Evolutionary conservation across 35 echinoderm and acorn worm genomes (phyloP).

Genomic region (Anneissia japonica): DNA sequence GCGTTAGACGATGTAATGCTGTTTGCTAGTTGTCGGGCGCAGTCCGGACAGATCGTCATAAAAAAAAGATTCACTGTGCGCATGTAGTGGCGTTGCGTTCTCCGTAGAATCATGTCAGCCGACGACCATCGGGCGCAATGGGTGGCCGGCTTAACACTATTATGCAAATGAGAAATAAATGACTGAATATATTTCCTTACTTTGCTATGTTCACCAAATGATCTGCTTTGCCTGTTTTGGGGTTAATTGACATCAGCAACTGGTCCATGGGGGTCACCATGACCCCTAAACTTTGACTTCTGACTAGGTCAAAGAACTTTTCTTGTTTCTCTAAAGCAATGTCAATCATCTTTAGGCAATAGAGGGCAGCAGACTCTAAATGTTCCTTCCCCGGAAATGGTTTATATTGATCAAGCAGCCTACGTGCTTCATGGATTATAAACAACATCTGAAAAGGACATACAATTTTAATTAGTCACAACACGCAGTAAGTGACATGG

Average conservation of each 20-base stretch:
- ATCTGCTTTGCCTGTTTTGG: conserved; percentile 66
- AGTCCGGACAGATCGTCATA: too few species aligned
- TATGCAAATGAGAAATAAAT: neutral
- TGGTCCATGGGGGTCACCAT: conserved; percentile 81
- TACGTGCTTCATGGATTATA: conserved; percentile 60
- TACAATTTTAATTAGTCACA: neutral
- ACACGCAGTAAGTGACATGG: neutral
- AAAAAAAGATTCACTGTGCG: too few species aligned
- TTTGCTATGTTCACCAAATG: conserved; percentile 83
- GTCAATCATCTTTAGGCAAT: conserved; percentile 73
- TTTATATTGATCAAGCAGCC: conserved; percentile 47
- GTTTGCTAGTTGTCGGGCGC: too few species aligned
- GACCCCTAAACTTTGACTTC: conserved; percentile 58
- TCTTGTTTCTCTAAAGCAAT: conserved; percentile 75
- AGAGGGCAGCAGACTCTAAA: conserved; percentile 57
- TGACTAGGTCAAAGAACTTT: conserved; percentile 68
- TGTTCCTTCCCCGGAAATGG: conserved; percentile 64
- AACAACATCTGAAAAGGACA: conserved; percentile 46
- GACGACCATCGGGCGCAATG: neutral
- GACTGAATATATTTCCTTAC: conserved; percentile 49
- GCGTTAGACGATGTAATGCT: too few species aligned
- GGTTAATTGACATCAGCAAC: conserved; percentile 86
- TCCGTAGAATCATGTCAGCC: too few species aligned
- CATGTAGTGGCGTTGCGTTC: too few species aligned
- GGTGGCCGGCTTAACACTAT: too few species aligned